Evolutionary conservation across 2,888 invertebrate species (phyloP), one percentile per base, ranked within the genome.

Genomic region (Himalopsyche kuldschensis): DNA sequence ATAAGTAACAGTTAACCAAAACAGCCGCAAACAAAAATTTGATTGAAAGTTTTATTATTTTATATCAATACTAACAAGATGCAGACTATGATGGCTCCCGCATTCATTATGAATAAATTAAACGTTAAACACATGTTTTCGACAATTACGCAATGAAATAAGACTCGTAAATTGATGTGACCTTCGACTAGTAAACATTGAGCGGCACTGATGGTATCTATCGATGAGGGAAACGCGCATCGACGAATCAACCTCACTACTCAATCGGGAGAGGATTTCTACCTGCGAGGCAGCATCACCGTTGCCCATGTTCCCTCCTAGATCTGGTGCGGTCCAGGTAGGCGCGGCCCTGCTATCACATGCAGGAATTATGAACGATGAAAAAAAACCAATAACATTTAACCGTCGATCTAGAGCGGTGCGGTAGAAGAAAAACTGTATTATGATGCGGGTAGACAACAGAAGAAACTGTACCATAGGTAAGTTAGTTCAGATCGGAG

Each of bases 351-450:
- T 75, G 77, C n/a, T 27, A 69, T 76, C 48, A 81, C 30, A 75
- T 46, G 47, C 78, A 78, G 82, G 78, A 78, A 82, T 78, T 75
- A 78, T 41, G 48, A 20, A 20, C 46, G 78, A 80, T 11, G 27
- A 82, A 30, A 82, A 77, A 81, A 82, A 82, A 78, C 78, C 78
- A 82, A 82, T 31, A 78, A 47, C 31, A 78, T 31, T 75, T 69
- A 31, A 78, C 78, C 55, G 82, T 78, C 82, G 78, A 69, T 32
- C 46, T 30, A 35, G 47, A 77, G 78, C 47, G 78, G 63, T 47
- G 41, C 30, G 75, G 46, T 75, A 63, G 76, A 81, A 81, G 77
- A 77, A 77, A 81, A 46, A 77, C 20, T 69, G 69, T 69, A 69
- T 69, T 30, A 55, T 55, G 55, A 8, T 55, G 41, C 41, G 41